Evolutionary conservation across 1,140 invertebrate genomes (phyloP).

Genomic region (silkworm (Bombyx mori)): ASM3026992v2 NC_085115.1:10614001-10614500

Average conservation of each 20-base stretch:
- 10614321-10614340: conserved; percentile 28
- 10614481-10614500: conserved; percentile 56
- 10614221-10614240: conserved; percentile 33
- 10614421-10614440: conserved; percentile 3
- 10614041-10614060: no score
- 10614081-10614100: background rate
- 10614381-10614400: no score
- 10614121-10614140: conserved; percentile 27
- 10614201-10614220: conserved; percentile 31
- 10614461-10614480: conserved; percentile 29
- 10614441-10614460: background rate
- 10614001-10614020: no score
- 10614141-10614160: conserved; percentile 63
- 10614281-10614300: conserved; percentile 14
- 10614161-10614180: conserved; percentile 37
- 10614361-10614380: no score
- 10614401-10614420: no score
- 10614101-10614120: conserved; percentile 1
- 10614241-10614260: conserved; percentile 24
- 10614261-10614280: conserved; percentile 9
- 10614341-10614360: no score
- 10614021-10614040: no score
- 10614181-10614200: conserved; percentile 65
- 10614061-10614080: no score
- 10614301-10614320: conserved; percentile 29